Evolutionary conservation across 2,797 vertebrate species (phyloP).

Genomic region (Sebastes wilsoni): DNA sequence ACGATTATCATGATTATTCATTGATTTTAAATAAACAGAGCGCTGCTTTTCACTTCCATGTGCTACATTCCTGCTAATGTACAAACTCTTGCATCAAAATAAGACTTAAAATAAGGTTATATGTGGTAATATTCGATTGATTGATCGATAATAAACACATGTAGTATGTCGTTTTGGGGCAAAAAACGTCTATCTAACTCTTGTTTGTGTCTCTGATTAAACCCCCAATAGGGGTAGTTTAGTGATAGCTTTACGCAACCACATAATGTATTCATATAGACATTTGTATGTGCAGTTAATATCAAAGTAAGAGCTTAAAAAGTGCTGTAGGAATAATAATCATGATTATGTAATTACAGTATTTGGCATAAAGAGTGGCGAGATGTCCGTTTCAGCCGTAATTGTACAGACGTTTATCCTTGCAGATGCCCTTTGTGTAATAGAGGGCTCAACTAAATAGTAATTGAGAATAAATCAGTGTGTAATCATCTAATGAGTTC

Average conservation of each 20-base stretch:
- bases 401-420: not conserved
- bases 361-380: not conserved
- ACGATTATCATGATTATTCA: too few species aligned
- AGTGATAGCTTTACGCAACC: not conserved
- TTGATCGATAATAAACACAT: not conserved
- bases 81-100: too few species aligned
- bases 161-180: not conserved
- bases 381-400: not conserved
- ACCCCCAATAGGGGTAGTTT: too few species aligned
- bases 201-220: too few species aligned
- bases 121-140: too few species aligned
- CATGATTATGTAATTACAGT: not conserved
- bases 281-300: not conserved
- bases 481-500: slow-evolving; percentile 1
- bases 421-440: not conserved
- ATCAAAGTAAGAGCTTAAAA: not conserved
- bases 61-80: too few species aligned
- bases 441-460: not conserved
- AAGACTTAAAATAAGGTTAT: too few species aligned
- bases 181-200: not conserved
- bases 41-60: too few species aligned
- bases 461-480: slow-evolving; percentile 10
- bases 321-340: not conserved
- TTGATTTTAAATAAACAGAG: too few species aligned
- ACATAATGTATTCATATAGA: not conserved